These are phyloP conservation scores for Caenorhabditis briggsae DNA, from an alignment of 1,140 invertebrate genomes.

Conservation along the genomic window DNA sequence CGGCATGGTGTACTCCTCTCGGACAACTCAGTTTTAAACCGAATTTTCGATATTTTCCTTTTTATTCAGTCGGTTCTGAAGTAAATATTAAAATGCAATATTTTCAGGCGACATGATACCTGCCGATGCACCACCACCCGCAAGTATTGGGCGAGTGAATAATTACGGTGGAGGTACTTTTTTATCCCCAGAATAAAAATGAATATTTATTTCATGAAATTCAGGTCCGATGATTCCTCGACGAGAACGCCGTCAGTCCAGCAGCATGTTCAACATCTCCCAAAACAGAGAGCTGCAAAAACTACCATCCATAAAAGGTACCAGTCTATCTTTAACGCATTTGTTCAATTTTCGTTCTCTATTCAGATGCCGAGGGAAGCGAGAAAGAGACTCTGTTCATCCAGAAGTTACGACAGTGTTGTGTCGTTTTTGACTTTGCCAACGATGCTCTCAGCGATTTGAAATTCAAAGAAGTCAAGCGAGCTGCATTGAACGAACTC, in stretches of 20 bases:
- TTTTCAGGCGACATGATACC: constrained; percentile 37
- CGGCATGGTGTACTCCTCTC: background rate
- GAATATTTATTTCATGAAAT: background rate
- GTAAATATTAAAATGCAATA: too few relatives aligned
- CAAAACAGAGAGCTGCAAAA: constrained; percentile 37
- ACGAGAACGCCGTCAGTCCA: constrained; percentile 44
- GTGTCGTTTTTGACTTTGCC: constrained; percentile 80
- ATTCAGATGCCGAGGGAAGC: constrained; percentile 85
- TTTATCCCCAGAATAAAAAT: too few relatives aligned
- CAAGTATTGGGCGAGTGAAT: background rate
- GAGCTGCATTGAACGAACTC: constrained; percentile 78
- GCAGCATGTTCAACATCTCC: constrained; percentile 52
- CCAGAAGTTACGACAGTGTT: constrained; percentile 81
- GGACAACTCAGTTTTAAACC: constrained; percentile 19
- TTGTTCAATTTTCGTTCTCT: constrained; percentile 35
- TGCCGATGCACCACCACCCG: constrained; percentile 39
- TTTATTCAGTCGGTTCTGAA: too few relatives aligned
- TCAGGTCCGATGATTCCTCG: constrained; percentile 48
- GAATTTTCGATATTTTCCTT: background rate
- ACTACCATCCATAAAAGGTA: constrained; percentile 47
- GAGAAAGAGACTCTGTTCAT: constrained; percentile 81
- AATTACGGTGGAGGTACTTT: constrained; percentile 21
- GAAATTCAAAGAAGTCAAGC: constrained; percentile 81
- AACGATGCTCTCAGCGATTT: constrained; percentile 78
- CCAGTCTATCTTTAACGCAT: background rate